Percentiles rank a stretch among this genome's conserved stretches.
phyloP scores from a whole-genome alignment of 1,140 invertebrate genomes.

The Phthorimaea operculella region DNA sequence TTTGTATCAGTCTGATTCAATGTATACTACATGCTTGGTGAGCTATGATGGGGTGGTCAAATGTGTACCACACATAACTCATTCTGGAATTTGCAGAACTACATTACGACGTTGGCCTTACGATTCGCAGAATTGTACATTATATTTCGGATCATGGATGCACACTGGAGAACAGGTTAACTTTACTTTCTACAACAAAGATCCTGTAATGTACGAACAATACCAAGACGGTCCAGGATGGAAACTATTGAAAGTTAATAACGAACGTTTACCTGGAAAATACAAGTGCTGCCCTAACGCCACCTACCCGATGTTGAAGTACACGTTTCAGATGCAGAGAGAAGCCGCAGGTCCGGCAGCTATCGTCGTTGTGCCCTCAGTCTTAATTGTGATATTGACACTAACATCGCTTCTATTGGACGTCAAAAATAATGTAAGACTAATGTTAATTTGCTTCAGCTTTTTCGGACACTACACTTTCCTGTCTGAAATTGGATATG shows the following conservation, averaged over 20 bases:
- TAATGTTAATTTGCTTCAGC: conserved; percentile 50
- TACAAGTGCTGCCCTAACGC: conserved; percentile 44
- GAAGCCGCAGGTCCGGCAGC: conserved; percentile 51
- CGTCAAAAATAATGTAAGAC: conserved; percentile 44
- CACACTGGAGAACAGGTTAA: conserved; percentile 71
- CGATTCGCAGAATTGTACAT: conserved; percentile 65
- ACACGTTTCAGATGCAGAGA: conserved; percentile 47
- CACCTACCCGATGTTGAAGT: conserved; percentile 56
- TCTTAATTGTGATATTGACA: conserved; percentile 43
- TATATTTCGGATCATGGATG: conserved; percentile 70
- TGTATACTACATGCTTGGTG: conserved; percentile 57
- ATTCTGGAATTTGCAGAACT: conserved; percentile 63
- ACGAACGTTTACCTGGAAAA: conserved; percentile 40
- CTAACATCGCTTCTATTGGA: conserved; percentile 43
- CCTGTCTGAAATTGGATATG: conserved; percentile 49
- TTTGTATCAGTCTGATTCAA: conserved; percentile 34
- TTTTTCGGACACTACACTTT: conserved; percentile 54
- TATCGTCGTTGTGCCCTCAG: conserved; percentile 44
- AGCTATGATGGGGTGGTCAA: conserved; percentile 46
- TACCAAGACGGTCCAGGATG: conserved; percentile 52
- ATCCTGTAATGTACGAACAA: conserved; percentile 38
- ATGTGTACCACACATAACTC: conserved; percentile 61
- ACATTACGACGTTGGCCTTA: conserved; percentile 65
- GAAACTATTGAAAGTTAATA: conserved; percentile 35
- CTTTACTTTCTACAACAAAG: conserved; percentile 50